Conservation (phyloP, 2,888 invertebrate genomes). For the Periphyllus acericola region DNA sequence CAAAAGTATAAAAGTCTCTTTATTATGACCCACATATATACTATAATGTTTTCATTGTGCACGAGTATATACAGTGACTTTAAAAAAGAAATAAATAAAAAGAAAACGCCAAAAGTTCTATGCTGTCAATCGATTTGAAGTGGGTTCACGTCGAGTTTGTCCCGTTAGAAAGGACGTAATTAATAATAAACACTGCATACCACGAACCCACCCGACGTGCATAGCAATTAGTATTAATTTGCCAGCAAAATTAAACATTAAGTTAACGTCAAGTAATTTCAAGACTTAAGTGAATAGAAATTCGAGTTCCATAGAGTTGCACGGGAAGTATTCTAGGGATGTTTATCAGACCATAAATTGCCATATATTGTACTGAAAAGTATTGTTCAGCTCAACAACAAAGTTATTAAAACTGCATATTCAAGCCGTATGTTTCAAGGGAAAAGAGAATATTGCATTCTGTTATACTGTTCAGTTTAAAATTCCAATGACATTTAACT, state of each 20-base stretch:
- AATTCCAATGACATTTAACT: too few relatives aligned
- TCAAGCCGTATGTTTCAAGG: too few relatives aligned
- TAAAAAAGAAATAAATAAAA: background rate
- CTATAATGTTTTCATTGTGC: too few relatives aligned
- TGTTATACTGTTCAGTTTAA: background rate
- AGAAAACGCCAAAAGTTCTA: background rate
- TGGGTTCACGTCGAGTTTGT: background rate
- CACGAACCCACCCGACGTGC: background rate
- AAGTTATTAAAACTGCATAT: too few relatives aligned
- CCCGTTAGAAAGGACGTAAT: background rate
- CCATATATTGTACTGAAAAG: too few relatives aligned
- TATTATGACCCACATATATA: background rate
- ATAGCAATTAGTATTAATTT: background rate
- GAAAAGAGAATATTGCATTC: background rate
- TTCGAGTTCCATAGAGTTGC: background rate
- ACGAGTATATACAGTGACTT: background rate
- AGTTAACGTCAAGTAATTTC: background rate
- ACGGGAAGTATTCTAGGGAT: too few relatives aligned
- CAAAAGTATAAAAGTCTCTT: background rate
- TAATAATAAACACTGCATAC: background rate
- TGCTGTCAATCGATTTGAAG: background rate
- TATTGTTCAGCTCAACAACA: too few relatives aligned
- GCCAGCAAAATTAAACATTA: background rate
- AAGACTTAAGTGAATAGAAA: background rate
- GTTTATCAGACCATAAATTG: too few relatives aligned